Base-by-base conservation (phyloP, 92 coral and sea anemone genomes). In the Bergia sp. region DNA sequence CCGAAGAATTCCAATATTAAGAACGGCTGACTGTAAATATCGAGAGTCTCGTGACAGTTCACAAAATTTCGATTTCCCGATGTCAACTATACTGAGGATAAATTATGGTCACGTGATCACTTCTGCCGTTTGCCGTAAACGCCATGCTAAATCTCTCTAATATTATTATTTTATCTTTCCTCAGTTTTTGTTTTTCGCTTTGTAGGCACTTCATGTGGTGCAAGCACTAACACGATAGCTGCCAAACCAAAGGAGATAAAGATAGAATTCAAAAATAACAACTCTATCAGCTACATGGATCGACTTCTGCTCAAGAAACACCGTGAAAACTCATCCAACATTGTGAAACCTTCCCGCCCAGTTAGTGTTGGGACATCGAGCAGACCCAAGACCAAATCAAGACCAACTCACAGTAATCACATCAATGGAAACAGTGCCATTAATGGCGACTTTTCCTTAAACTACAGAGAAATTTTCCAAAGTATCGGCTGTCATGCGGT, bases 401-500 rank as follows among this genome's bases (percentile, higher is more conserved):
- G 71, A 73, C 44, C 49, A 13, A 53, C 53, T 5, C 55, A 38
- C 11, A 85, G 42, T n/a, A 78, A 47, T 8, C 64, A 80, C 43
- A 36, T 45, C 11, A 81, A 9, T 39, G 92, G 82, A 20, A 76
- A 57, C 64, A 66, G 23, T 39, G 89, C 85, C 43, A 43, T 39
- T 4, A 53, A 45, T 3, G 90, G 91, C 65, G 92, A 85, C 21
- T 90, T 91, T 86, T 89, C 93, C 38, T 88, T 92, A 38, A 94
- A 96, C 89, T 96, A 96, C 92, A 80, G 98, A 57, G 98, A 93
- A 85, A 94, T 96, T 81, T 94, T 96, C 80, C 98, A 96, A 82
- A 93, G 89, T 49, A 78, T 94, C 20, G 96, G 96, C 1, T 90
- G 90, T 85, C 77, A 45, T 41, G 77, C 67, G 39, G 57, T 15